These are phyloP conservation scores for Aplodontia rufa DNA, from an alignment of 2,113 vertebrate species.

Conservation along the genomic window DNA sequence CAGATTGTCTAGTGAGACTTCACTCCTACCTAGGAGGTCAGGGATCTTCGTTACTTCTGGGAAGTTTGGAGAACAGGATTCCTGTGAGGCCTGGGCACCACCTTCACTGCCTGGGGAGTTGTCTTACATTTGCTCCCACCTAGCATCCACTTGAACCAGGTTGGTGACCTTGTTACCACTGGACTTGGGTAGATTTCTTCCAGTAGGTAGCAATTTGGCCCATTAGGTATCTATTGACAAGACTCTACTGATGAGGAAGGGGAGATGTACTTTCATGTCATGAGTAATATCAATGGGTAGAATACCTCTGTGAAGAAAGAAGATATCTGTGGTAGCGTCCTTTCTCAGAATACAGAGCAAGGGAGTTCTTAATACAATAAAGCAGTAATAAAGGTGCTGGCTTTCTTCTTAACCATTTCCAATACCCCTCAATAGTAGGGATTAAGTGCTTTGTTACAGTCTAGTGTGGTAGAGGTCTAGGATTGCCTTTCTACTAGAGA, in stretches of 20 bases:
- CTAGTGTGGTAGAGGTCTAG: not conserved
- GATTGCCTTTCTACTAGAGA: not conserved
- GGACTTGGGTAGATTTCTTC: not conserved
- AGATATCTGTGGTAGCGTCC: not conserved
- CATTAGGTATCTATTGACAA: no score
- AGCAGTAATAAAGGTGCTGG: not conserved
- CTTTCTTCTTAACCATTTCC: not conserved
- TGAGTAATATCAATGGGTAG: no score
- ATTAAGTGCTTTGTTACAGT: not conserved
- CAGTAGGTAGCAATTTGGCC: not conserved
- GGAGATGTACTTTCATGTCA: no score
- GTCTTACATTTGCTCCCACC: not conserved
- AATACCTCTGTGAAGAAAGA: no score
- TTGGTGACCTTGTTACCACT: not conserved
- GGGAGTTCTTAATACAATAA: not conserved
- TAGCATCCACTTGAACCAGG: not conserved
- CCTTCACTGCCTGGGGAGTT: not conserved
- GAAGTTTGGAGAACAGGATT: not conserved
- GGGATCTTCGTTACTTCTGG: not conserved
- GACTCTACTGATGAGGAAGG: no score
- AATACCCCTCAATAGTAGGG: not conserved
- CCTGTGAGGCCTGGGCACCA: no score
- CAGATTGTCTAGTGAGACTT: not conserved
- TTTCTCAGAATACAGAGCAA: not conserved
- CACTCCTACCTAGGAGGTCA: not conserved